A percentile compares a stretch with the other conserved stretches of the same genome.
Evolutionary conservation across 1,140 invertebrate species (phyloP).

Genomic region (Microplitis mediator): DNA sequence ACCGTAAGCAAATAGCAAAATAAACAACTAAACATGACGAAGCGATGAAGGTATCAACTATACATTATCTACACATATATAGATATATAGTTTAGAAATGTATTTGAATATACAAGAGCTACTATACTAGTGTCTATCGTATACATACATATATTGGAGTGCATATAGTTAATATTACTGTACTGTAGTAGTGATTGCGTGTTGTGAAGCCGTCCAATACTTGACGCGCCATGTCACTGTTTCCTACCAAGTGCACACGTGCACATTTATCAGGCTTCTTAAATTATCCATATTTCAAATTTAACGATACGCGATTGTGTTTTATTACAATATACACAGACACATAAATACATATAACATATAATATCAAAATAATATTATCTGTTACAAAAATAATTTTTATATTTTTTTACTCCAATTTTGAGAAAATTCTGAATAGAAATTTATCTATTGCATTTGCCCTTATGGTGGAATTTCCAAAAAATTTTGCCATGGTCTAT

Average conservation of each 20-base stretch:
- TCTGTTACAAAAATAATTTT: too few species aligned
- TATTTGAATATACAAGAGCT: too few species aligned
- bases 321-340: not conserved
- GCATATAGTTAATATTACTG: not conserved
- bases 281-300: conserved; percentile 10
- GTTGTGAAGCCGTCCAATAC: conserved; percentile 25
- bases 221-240: conserved; percentile 12
- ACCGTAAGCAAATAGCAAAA: conserved; percentile 12
- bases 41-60: not conserved
- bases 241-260: conserved; percentile 15
- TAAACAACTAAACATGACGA: not conserved
- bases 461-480: too few species aligned
- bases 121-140: not conserved
- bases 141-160: not conserved
- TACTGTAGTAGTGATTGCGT: conserved; percentile 4
- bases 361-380: too few species aligned
- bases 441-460: too few species aligned
- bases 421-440: too few species aligned
- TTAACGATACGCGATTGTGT: conserved; percentile 1
- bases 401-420: too few species aligned
- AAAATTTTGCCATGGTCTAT: too few species aligned
- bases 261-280: conserved; percentile 13
- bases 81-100: not conserved
- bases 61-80: not conserved
- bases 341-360: too few species aligned